These are phyloP conservation scores for Lepidocyrtoides sp. DNA, from an alignment of 2,888 invertebrate genomes.

Conservation along the genomic window DNA sequence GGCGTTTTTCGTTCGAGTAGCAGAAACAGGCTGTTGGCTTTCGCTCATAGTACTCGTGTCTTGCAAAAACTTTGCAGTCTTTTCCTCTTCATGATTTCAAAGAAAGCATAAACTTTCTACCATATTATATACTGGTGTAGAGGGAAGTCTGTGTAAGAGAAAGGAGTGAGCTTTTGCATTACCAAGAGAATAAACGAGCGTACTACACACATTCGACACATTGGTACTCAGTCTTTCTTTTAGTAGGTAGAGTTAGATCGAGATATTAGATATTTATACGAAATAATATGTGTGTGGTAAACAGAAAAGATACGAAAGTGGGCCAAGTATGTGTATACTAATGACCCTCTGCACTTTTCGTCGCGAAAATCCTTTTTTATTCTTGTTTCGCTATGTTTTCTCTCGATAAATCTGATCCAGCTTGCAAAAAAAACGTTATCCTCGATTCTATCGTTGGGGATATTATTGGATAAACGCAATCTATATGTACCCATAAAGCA, in stretches of 20 bases:
- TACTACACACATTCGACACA: background rate
- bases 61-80: slow-evolving; percentile 52
- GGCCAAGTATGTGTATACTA: slow-evolving; percentile 75
- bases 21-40: background rate
- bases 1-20: too few species aligned
- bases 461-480: background rate
- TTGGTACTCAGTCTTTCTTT: background rate
- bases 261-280: background rate
- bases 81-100: slow-evolving; percentile 12
- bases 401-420: slow-evolving; percentile 22
- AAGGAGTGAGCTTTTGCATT: background rate
- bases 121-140: background rate
- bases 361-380: slow-evolving; percentile 31
- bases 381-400: slow-evolving; percentile 19
- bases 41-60: background rate
- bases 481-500: background rate
- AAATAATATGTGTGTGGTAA: background rate
- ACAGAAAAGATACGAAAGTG: slow-evolving; percentile 50
- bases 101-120: background rate
- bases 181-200: background rate
- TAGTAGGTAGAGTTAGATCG: background rate
- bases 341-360: slow-evolving; percentile 74
- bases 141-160: slow-evolving; percentile 35
- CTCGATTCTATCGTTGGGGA: background rate
- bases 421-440: background rate